Base-by-base conservation (phyloP, 1,140 invertebrate genomes). In the Penaeus vannamei region DNA sequence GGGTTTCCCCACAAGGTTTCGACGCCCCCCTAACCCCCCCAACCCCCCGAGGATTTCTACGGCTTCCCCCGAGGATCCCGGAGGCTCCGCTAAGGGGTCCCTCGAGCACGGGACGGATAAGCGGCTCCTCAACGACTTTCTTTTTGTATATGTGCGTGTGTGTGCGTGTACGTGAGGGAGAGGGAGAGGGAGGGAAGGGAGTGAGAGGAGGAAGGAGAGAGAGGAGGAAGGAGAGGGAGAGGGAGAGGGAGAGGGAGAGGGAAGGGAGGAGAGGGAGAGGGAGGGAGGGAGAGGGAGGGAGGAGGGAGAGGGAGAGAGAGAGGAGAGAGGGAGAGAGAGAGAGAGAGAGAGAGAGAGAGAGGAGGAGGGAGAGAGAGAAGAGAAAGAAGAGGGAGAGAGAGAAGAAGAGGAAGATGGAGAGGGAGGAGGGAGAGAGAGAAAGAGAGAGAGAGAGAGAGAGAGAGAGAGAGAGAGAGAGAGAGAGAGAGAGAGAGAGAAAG, bases 261-360 rank as follows among this genome's bases (percentile, higher is more conserved):
- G 17, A 64, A 19, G 62, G n/a, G n/a, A 19, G n/a, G 62, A 64
- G 62, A 64, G 62, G 62, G 17, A 64, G 62, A 64, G 62, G 17
- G 62, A 17, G 62, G n/a, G 62, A 64, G 62, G n/a, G 62, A 64
- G n/a, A 64, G n/a, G 17, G 17, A n/a, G n/a, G 17, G n/a, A n/a
- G n/a, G n/a, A 64, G n/a, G 17, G 62, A 64, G n/a, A 64, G 62
- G 62, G 62, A 19, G 62, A 64, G 17, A 64, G 62, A 64, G 62
- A 64, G 62, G n/a, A 64, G n/a, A 64, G n/a, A n/a, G n/a, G 62
- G 17, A n/a, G n/a, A 19, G n/a, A 19, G n/a, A n/a, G 17, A 64
- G n/a, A 64, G 62, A 64, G n/a, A 64, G n/a, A 64, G n/a, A n/a
- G n/a, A 64, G n/a, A 64, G n/a, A 64, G n/a, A 19, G 62, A 64